phyloP scores from a whole-genome alignment of 2,888 invertebrate species.

The Macrophya annulata region DNA sequence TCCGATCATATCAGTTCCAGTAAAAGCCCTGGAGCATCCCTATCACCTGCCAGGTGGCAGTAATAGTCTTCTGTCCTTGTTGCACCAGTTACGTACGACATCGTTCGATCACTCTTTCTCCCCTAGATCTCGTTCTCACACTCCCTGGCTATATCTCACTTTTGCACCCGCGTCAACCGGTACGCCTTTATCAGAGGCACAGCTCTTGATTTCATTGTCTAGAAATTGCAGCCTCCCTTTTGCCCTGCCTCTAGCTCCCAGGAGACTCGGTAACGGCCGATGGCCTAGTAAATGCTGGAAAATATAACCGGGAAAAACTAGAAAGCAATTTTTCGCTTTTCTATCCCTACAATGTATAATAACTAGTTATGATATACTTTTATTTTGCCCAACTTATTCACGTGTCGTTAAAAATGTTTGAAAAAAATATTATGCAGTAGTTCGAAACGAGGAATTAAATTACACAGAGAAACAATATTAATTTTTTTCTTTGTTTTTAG shows the following conservation, averaged over 20 bases:
- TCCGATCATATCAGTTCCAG: conserved; percentile 36
- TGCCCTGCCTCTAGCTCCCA: not conserved
- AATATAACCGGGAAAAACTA: conserved; percentile 18
- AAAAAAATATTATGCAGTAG: not conserved
- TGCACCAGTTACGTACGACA: not conserved
- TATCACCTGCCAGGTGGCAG: conserved; percentile 31
- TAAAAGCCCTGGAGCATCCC: conserved; percentile 5
- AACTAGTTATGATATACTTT: not conserved
- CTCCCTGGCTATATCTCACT: conserved; percentile 56
- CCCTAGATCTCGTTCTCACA: conserved; percentile 50
- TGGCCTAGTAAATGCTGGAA: not conserved
- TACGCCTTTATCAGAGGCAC: conserved; percentile 55
- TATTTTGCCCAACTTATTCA: not conserved
- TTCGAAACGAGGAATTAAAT: too few relatives aligned
- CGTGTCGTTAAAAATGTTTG: not conserved
- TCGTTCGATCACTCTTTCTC: conserved; percentile 52
- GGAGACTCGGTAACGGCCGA: not conserved
- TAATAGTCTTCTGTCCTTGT: conserved; percentile 35
- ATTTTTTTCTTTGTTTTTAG: not conserved
- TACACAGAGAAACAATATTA: not conserved
- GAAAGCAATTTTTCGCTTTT: conserved; percentile 1
- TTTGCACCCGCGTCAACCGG: conserved; percentile 54
- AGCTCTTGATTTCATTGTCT: conserved; percentile 55
- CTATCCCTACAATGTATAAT: not conserved
- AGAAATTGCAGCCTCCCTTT: conserved; percentile 43